These are phyloP conservation scores for Hirtodrosophila cameraria DNA, from an alignment of 2,888 invertebrate genomes.

Conservation along the genomic window DNA sequence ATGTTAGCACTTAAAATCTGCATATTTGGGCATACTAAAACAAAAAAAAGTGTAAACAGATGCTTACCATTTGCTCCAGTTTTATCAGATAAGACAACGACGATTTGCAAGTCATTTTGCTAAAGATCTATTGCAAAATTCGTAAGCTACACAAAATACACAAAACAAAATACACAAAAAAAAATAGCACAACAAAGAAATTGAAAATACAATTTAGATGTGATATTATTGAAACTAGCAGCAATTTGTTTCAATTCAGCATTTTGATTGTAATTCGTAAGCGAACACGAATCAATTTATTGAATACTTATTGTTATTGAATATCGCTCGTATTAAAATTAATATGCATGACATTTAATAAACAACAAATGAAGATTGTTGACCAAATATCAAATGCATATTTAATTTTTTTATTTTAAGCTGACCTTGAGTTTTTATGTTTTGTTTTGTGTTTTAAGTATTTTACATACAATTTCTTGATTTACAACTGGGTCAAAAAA, in stretches of 20 bases:
- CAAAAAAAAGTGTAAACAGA: too few relatives aligned
- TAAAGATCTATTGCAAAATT: constrained; percentile 4
- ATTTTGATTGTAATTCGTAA: constrained; percentile 19
- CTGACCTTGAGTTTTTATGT: constrained; percentile 26
- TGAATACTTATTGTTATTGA: constrained; percentile 5
- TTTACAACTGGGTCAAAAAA: constrained; percentile 30
- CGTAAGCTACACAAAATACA: constrained; percentile 1
- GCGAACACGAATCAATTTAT: constrained; percentile 21
- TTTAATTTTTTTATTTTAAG: constrained; percentile 14
- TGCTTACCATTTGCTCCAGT: constrained; percentile 81
- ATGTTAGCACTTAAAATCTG: constrained; percentile 19
- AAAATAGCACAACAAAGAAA: constrained; percentile 2
- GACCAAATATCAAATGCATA: constrained; percentile 3
- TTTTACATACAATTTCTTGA: constrained; percentile 20
- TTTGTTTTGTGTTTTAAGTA: background rate
- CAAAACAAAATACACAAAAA: background rate
- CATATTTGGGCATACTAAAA: background rate
- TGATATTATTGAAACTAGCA: constrained; percentile 2
- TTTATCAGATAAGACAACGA: constrained; percentile 74
- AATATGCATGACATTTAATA: constrained; percentile 37
- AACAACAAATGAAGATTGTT: background rate
- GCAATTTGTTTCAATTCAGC: constrained; percentile 22
- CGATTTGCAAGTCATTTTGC: constrained; percentile 54
- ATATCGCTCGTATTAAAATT: constrained; percentile 4
- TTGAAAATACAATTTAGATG: constrained; percentile 12